These are phyloP conservation scores for Rotaria sp. DNA, from an alignment of 2,888 invertebrate species.

Conservation along the genomic window DNA sequence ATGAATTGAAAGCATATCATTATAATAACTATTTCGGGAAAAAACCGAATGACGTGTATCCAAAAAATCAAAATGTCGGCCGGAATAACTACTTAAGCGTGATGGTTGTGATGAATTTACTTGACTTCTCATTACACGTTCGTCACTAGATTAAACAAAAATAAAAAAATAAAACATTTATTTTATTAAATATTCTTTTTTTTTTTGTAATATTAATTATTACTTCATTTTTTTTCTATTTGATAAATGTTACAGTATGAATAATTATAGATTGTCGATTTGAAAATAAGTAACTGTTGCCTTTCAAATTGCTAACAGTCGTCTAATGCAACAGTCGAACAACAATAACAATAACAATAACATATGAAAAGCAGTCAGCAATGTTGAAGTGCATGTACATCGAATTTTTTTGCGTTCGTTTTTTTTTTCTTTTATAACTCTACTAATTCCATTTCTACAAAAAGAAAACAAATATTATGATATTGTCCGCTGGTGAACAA, in stretches of 20 bases:
- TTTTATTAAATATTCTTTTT: too few relatives aligned
- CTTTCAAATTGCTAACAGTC: background rate
- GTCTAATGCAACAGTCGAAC: background rate
- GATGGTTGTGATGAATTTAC: background rate
- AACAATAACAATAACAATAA: background rate
- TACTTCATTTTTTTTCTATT: background rate
- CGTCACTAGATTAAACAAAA: background rate
- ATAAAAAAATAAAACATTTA: too few relatives aligned
- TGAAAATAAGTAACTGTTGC: background rate
- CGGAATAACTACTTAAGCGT: background rate
- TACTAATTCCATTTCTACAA: background rate
- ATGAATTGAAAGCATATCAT: background rate
- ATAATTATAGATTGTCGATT: background rate
- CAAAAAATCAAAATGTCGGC: background rate
- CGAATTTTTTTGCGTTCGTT: background rate
- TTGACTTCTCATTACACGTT: background rate
- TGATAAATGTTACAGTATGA: background rate
- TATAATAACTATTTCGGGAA: background rate
- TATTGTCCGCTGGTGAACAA: background rate
- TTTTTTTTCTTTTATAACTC: background rate
- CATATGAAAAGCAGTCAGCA: background rate
- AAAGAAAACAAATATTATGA: background rate
- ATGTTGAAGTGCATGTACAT: background rate
- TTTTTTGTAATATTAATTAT: background rate
- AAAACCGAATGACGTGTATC: background rate